Conservation (phyloP, 2,888 invertebrate genomes). For the Pterobdella sp. region DNA sequence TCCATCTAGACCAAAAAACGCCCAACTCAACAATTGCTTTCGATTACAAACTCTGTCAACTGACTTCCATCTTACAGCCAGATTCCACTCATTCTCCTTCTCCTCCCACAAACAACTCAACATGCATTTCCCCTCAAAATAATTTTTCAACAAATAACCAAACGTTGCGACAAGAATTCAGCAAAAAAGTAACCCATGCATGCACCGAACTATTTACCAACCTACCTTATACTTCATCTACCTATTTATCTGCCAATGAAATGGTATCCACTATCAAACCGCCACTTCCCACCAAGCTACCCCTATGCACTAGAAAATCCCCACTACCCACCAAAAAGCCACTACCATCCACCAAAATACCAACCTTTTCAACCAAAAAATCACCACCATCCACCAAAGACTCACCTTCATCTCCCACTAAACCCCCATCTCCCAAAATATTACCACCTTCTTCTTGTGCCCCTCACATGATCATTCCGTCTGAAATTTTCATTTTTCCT, state of each 20-base stretch:
- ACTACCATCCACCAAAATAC: neutral
- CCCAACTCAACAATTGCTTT: conserved; percentile 8
- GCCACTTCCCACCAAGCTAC: neutral
- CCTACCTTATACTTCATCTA: too few relatives aligned
- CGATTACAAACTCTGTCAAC: conserved; percentile 21
- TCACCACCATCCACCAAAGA: neutral
- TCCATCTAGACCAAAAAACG: too few relatives aligned
- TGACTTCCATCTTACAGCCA: neutral
- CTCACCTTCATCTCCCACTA: neutral
- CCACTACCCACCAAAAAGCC: neutral
- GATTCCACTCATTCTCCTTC: neutral
- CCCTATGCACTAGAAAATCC: neutral
- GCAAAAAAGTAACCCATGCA: too few relatives aligned
- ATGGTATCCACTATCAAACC: too few relatives aligned
- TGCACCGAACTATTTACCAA: too few relatives aligned
- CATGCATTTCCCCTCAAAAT: too few relatives aligned
- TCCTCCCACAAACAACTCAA: too few relatives aligned
- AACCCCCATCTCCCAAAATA: neutral
- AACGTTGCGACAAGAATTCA: too few relatives aligned
- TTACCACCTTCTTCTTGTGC: neutral
- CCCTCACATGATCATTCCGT: neutral
- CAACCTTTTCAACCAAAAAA: neutral
- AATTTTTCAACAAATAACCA: too few relatives aligned
- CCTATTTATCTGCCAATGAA: too few relatives aligned
- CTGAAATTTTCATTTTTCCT: neutral